These are phyloP conservation scores for Dasypus novemcinctus DNA, from an alignment of 2,113 vertebrate species.

Conservation along the genomic window DNA sequence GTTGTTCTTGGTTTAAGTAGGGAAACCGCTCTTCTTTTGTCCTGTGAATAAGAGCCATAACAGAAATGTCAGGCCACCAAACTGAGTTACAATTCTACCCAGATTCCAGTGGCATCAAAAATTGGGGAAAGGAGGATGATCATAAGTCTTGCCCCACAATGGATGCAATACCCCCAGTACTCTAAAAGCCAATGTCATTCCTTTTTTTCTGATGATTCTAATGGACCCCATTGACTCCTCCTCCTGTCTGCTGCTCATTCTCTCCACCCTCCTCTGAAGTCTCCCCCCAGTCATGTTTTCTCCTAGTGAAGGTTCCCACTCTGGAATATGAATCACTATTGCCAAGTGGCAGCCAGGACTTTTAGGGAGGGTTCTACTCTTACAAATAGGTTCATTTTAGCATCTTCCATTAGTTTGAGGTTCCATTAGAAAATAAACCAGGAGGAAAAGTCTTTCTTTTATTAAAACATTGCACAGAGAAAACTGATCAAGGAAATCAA, in stretches of 20 bases:
- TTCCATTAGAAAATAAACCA: neutral
- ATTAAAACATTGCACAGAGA: conserved; percentile 42
- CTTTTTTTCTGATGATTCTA: neutral
- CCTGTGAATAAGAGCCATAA: neutral
- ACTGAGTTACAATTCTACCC: neutral
- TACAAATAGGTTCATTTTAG: conserved; percentile 11
- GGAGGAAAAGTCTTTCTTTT: conserved; percentile 10
- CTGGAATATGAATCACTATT: neutral
- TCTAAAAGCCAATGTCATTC: neutral
- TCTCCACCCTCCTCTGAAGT: neutral
- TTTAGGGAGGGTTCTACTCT: neutral
- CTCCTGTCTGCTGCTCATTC: neutral
- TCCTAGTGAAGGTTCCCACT: neutral
- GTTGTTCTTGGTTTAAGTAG: neutral
- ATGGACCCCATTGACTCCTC: neutral
- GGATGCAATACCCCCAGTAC: neutral
- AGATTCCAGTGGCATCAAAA: neutral
- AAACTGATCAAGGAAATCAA: conserved; percentile 26
- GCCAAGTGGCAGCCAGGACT: neutral
- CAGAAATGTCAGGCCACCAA: neutral
- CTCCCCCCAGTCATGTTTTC: neutral
- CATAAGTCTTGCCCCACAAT: neutral
- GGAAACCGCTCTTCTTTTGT: neutral
- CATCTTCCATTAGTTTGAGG: conserved; percentile 3
- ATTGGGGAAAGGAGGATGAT: neutral